Evolutionary conservation across 2,797 vertebrate species (phyloP).

Genomic region (Sandelia bainsii): DNA sequence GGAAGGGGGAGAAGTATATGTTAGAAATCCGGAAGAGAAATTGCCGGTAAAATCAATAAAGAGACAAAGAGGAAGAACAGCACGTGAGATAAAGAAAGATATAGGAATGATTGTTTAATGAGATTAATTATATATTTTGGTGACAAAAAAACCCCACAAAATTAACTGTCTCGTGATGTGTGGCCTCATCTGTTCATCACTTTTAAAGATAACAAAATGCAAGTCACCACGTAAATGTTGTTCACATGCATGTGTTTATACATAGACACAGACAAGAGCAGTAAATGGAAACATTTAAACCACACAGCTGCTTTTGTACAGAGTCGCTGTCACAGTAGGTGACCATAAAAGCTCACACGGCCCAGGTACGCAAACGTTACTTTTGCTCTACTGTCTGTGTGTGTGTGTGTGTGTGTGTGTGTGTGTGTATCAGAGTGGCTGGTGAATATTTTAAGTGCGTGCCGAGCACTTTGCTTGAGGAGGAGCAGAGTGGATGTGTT

Average conservation of each 20-base stretch:
- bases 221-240: not conserved
- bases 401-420: constrained; percentile 32
- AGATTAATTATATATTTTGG: constrained; percentile 19
- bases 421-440: constrained; percentile 39
- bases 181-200: not conserved
- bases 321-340: constrained; percentile 52
- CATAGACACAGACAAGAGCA: constrained; percentile 12
- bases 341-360: constrained; percentile 53
- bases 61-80: not conserved
- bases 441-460: constrained; percentile 78
- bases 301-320: constrained; percentile 53
- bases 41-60: constrained; percentile 12
- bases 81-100: not conserved
- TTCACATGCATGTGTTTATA: constrained; percentile 8
- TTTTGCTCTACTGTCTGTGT: constrained; percentile 13
- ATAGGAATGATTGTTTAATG: constrained; percentile 26
- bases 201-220: constrained; percentile 4
- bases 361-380: constrained; percentile 37
- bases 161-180: not conserved
- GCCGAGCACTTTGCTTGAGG: constrained; percentile 70
- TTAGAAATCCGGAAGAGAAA: constrained; percentile 22
- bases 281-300: constrained; percentile 48
- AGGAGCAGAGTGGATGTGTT: constrained; percentile 68
- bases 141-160: too few species aligned
- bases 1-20: not conserved